Evolutionary conservation across 2,888 invertebrate genomes (phyloP), one percentile per base, ranked within the genome.

Genomic region (Philhelius pedissequus): DNA sequence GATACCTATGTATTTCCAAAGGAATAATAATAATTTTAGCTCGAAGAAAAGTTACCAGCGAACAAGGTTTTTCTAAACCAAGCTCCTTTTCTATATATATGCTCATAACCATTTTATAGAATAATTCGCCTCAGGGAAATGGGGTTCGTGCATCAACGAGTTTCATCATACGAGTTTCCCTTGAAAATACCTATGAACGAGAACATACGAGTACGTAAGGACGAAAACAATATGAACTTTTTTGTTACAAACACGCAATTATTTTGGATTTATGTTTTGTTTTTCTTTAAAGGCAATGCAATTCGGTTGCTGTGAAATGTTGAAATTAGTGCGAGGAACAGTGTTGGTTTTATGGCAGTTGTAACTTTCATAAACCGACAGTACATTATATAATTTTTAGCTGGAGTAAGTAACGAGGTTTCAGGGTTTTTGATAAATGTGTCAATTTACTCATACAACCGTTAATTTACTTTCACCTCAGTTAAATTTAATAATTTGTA

Each of bases 151-250:
- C 35, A 56, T 56, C 32, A 56, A 56, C 56, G 7, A 56, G 20
- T 35, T 56, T 56, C 20, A 35, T 35, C 56, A 30, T 35, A 30
- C 6, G 11, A 11, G 13, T 30, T 54, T 54, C 2, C 27, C 9
- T 30, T 30, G 11, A 11, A 18, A 18, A 18, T 3, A 15, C 4
- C 7, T 45, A 20, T 3, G 2, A 20, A 45, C 6, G 11, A 9
- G 4, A 32, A 32, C 3, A 9, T 43, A n/a, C 4, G 22, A 9
- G 20, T 54, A 25, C 45, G 25, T 35, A 4, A 20, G 9, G 11
- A 56, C n/a, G 56, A 56, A 56, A 56, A 56, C 56, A 56, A 35
- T 56, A 20, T n/a, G 32, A 56, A 56, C 13, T 56, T 56, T 56
- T 30, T 56, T 20, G 20, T 15, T 30, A 56, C 20, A 56, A 56